Percentiles rank a stretch among this genome's conserved stretches.
phyloP scores from a whole-genome alignment of 64 coral and sea anemone genomes.

The Dendrophyllia cribrosa region DNA sequence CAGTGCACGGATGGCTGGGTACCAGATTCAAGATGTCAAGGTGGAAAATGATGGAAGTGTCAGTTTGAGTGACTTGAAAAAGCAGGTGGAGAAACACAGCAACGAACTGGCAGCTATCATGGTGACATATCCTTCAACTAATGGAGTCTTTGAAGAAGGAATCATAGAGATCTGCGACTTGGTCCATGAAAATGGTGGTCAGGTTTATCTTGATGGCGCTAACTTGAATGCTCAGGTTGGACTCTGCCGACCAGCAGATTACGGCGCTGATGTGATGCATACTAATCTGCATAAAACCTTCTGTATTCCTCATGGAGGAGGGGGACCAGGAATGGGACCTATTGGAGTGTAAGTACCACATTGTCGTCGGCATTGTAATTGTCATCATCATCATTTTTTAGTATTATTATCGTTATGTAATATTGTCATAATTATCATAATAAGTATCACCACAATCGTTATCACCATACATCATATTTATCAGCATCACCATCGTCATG shows the following conservation, averaged over 20 bases:
- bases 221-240: constrained; percentile 99
- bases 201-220: constrained; percentile 98
- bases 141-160: constrained; percentile 92
- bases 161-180: constrained; percentile 94
- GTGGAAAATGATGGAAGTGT: constrained; percentile 85
- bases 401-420: too few species aligned
- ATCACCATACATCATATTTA: too few species aligned
- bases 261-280: constrained; percentile 96
- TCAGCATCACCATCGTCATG: too few species aligned
- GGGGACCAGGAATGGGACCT: constrained; percentile 98
- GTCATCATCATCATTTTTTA: too few species aligned
- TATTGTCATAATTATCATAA: too few species aligned
- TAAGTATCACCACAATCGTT: too few species aligned
- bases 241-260: constrained; percentile 95
- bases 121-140: constrained; percentile 97
- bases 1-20: constrained; percentile 98
- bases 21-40: constrained; percentile 85
- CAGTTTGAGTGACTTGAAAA: constrained; percentile 80
- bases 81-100: constrained; percentile 88
- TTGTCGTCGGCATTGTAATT: too few species aligned
- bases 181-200: constrained; percentile 94
- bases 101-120: constrained; percentile 88
- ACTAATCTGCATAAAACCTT: constrained; percentile 98
- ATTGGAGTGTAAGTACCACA: constrained; percentile 98
- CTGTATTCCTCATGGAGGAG: constrained; percentile 97